These are phyloP conservation scores for Phrynocephalus guinanensis DNA, from an alignment of 2,797 vertebrate genomes.

Conservation along the genomic window DNA sequence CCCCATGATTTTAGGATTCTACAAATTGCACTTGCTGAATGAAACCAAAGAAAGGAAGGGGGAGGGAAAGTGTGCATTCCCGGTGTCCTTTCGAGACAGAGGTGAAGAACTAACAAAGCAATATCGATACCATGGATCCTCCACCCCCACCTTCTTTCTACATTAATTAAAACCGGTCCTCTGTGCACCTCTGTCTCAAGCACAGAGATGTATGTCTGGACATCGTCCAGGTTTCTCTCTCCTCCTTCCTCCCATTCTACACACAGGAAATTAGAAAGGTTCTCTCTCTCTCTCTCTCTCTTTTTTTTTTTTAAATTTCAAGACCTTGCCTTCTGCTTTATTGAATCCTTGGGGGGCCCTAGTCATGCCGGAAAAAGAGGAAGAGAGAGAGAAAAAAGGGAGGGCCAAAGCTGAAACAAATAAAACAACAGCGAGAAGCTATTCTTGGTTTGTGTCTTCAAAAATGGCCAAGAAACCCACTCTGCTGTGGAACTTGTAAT, in stretches of 20 bases:
- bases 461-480: background rate
- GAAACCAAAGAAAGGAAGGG: background rate
- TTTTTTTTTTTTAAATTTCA: background rate
- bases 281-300: background rate
- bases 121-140: constrained; percentile 11
- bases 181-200: background rate
- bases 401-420: no score
- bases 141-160: background rate
- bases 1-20: background rate
- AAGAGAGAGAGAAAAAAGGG: background rate
- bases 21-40: background rate
- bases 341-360: background rate
- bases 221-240: background rate
- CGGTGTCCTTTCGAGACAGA: background rate
- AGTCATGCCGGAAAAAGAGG: background rate
- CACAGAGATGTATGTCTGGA: constrained; percentile 8
- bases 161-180: constrained; percentile 37
- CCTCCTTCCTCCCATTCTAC: background rate
- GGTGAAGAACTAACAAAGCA: constrained; percentile 17
- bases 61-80: background rate
- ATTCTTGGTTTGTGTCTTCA: background rate
- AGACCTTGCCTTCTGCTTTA: constrained; percentile 3
- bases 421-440: background rate
- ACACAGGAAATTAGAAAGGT: background rate
- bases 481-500: background rate